Conservation (phyloP, 2,888 invertebrate genomes). For the Drosophila lutescens region DNA sequence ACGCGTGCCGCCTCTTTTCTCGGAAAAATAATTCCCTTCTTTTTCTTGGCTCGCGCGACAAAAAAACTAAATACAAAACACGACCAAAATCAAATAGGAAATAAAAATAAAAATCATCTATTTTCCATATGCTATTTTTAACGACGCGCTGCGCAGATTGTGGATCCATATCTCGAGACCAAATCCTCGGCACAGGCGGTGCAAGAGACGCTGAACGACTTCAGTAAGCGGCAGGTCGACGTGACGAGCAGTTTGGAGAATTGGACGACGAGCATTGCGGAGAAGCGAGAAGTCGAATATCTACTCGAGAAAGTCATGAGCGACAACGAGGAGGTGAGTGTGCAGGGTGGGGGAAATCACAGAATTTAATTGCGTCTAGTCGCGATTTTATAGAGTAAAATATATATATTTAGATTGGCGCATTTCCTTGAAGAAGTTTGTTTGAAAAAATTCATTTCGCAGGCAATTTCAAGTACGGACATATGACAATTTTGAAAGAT, state of each 20-base stretch:
- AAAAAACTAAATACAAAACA: conserved; percentile 44
- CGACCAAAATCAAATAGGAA: conserved; percentile 39
- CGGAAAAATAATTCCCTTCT: conserved; percentile 58
- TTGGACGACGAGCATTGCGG: conserved; percentile 88
- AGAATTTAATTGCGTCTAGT: neutral
- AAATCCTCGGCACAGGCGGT: conserved; percentile 88
- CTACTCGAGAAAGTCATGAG: conserved; percentile 86
- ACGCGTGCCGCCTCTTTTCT: conserved; percentile 64
- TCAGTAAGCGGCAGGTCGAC: conserved; percentile 87
- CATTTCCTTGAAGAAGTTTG: neutral
- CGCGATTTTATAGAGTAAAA: neutral
- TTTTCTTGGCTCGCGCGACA: conserved; percentile 39
- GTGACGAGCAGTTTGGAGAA: conserved; percentile 89
- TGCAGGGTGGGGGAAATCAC: neutral
- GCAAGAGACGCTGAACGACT: conserved; percentile 88
- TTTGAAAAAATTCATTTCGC: neutral
- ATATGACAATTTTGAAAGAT: neutral
- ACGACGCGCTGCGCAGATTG: conserved; percentile 85
- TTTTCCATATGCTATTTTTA: conserved; percentile 75
- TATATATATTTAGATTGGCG: neutral
- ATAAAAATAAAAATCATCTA: conserved; percentile 58
- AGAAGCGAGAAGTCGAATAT: conserved; percentile 85
- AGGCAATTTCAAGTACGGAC: neutral
- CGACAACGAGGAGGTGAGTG: conserved; percentile 88
- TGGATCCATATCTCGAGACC: conserved; percentile 89